A percentile compares a stretch with the other conserved stretches of the same genome.
Evolutionary conservation across 2,113 vertebrate genomes (phyloP).

Genomic region (Ibidorhyncha struthersii): DNA sequence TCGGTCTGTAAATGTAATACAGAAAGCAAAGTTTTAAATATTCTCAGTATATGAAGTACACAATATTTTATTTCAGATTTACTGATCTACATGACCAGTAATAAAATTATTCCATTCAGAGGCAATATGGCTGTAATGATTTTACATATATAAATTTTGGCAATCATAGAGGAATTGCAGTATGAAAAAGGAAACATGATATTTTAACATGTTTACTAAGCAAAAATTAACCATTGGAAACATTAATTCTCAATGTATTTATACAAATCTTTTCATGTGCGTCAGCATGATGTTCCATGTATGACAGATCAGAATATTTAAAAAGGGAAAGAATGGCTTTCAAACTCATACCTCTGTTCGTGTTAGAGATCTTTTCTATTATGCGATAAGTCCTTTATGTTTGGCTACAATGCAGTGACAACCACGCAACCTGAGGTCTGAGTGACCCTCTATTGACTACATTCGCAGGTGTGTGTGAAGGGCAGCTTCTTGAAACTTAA

Average conservation of each 20-base stretch:
- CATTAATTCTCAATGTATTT: background rate
- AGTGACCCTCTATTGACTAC: background rate
- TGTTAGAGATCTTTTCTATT: background rate
- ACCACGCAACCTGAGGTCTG: background rate
- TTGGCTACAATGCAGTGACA: background rate
- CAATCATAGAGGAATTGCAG: background rate
- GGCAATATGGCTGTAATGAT: background rate
- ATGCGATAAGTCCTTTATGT: background rate
- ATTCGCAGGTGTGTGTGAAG: background rate
- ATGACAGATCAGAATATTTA: background rate
- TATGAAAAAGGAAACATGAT: background rate
- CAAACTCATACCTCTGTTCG: background rate
- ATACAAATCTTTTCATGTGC: background rate
- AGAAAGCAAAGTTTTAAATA: conserved; percentile 9
- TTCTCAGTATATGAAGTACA: background rate
- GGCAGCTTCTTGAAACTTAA: background rate
- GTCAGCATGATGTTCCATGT: background rate
- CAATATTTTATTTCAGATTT: background rate
- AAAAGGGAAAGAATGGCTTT: background rate
- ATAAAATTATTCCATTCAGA: background rate
- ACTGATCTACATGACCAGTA: background rate
- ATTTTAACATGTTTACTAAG: background rate
- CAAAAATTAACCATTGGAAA: background rate
- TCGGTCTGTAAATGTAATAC: background rate
- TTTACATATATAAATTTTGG: background rate